Conservation (phyloP, 1,140 invertebrate genomes). For the Drosophila tsacasi region DNA sequence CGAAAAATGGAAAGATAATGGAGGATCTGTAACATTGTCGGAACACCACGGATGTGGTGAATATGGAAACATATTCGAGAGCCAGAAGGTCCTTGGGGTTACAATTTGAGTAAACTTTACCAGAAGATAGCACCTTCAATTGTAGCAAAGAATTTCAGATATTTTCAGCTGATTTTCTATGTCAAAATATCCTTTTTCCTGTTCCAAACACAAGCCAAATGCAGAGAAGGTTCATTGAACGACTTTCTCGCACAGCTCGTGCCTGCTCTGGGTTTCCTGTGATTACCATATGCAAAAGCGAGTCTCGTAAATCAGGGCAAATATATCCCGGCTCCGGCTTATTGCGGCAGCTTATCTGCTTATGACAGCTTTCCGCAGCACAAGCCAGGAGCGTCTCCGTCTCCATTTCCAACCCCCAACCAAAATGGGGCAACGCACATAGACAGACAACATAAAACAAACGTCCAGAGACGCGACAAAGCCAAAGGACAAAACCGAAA, state of each 20-base stretch:
- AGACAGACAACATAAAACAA: slow-evolving; percentile 80
- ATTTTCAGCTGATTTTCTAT: not conserved
- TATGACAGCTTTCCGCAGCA: slow-evolving; percentile 83
- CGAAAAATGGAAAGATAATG: slow-evolving; percentile 44
- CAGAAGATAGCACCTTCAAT: not conserved
- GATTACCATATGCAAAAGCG: slow-evolving; percentile 84
- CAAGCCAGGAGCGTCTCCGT: slow-evolving; percentile 19
- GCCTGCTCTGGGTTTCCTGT: slow-evolving; percentile 37
- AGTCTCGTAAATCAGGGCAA: slow-evolving; percentile 84
- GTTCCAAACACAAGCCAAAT: not conserved
- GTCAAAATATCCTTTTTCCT: not conserved
- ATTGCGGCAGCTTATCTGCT: slow-evolving; percentile 85
- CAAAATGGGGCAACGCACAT: slow-evolving; percentile 66
- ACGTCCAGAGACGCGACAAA: slow-evolving; percentile 73
- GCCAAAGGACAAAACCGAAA: slow-evolving; percentile 73
- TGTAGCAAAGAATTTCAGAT: not conserved
- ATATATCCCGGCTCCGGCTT: slow-evolving; percentile 82
- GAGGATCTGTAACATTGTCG: slow-evolving; percentile 33
- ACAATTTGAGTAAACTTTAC: not conserved
- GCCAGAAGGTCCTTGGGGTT: not conserved
- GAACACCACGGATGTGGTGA: not conserved
- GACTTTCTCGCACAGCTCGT: slow-evolving; percentile 1
- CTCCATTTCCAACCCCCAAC: not conserved
- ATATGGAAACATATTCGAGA: not conserved
- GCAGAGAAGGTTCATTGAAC: slow-evolving; percentile 67